Conservation (phyloP, 2,888 invertebrate genomes). For the Diaprepes abbreviatus region DNA sequence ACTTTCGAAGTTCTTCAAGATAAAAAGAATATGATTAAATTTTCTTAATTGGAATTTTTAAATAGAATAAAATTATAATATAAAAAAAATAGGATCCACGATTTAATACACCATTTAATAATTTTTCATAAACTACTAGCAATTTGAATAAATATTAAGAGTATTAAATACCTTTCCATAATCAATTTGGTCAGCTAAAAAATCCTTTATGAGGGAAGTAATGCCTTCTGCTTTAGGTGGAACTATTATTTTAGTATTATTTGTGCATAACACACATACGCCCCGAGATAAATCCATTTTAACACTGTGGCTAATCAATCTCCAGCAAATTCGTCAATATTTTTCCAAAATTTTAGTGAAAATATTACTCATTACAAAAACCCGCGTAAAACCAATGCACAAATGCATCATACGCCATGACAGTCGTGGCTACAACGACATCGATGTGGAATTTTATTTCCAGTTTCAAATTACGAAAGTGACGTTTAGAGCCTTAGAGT, state of each 20-base stretch:
- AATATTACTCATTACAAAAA: conserved; percentile 11
- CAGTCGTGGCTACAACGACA: not conserved
- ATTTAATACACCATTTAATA: no score
- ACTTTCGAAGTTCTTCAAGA: no score
- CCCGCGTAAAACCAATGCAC: conserved; percentile 5
- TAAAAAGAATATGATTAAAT: no score
- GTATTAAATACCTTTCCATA: conserved; percentile 6
- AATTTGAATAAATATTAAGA: not conserved
- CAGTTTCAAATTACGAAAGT: no score
- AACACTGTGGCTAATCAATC: not conserved
- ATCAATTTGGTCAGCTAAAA: conserved; percentile 9
- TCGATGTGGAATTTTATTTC: no score
- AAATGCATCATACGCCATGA: conserved; percentile 9
- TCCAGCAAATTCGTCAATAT: not conserved
- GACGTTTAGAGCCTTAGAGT: no score
- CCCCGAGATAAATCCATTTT: conserved; percentile 17
- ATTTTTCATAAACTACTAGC: not conserved
- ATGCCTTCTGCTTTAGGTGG: conserved; percentile 21
- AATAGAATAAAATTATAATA: no score
- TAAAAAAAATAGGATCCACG: no score
- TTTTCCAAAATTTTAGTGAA: not conserved
- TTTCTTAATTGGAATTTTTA: no score
- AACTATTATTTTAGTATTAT: conserved; percentile 11
- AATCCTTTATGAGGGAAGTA: not conserved
- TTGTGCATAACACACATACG: conserved; percentile 16